Percentiles rank a stretch among this genome's conserved stretches.
Evolutionary conservation across 1,140 invertebrate species (phyloP).

Genomic region (Aphelinus certus): DNA sequence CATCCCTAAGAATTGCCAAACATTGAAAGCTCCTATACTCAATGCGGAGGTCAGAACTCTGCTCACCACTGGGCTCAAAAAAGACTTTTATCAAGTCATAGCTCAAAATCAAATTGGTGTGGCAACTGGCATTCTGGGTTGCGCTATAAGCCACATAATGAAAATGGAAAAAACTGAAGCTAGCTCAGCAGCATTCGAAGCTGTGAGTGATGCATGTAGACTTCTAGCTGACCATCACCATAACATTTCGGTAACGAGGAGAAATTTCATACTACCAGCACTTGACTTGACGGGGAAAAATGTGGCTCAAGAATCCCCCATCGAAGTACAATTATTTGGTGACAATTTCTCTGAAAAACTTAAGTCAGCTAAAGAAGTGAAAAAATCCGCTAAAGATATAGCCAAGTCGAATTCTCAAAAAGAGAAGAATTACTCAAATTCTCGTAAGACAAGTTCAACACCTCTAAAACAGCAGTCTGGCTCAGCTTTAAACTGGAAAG

Average conservation of each 20-base stretch:
- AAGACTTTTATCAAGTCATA: conserved; percentile 4
- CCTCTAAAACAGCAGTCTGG: too few species aligned
- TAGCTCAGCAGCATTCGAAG: neutral
- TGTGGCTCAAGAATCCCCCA: conserved; percentile 15
- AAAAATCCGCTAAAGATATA: conserved; percentile 34
- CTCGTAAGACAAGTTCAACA: too few species aligned
- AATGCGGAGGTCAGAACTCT: conserved; percentile 3
- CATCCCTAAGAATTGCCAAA: neutral
- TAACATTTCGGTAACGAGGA: conserved; percentile 19
- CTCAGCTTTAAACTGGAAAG: conserved; percentile 24
- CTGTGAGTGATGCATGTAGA: conserved; percentile 24
- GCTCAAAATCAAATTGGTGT: neutral
- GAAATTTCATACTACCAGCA: conserved; percentile 11
- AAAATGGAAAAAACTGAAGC: neutral
- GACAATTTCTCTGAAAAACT: conserved; percentile 35
- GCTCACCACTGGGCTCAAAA: neutral
- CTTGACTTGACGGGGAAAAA: conserved; percentile 17
- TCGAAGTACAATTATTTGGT: conserved; percentile 24
- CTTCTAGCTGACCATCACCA: conserved; percentile 30
- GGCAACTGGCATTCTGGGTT: neutral
- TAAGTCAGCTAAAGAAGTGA: conserved; percentile 35
- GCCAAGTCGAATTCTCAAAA: neutral
- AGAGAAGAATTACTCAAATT: too few species aligned
- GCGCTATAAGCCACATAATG: neutral
- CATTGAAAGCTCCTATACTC: neutral